Evolutionary conservation across 92 coral and sea anemone species (phyloP).

Genomic region (Zoanthus sociatus): DNA sequence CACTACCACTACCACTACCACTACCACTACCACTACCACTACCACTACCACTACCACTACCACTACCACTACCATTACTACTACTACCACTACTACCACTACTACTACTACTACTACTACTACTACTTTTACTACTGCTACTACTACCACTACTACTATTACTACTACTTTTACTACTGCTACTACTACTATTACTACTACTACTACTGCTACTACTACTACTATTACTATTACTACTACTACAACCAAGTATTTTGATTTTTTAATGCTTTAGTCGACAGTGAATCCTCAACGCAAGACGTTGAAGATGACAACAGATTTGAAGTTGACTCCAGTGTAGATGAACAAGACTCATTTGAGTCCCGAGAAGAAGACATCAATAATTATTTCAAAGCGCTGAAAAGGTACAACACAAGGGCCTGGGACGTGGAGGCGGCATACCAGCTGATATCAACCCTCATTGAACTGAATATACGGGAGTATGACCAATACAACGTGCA

Average conservation of each 20-base stretch:
- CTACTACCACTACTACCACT: not conserved
- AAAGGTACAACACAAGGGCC: constrained; percentile 52
- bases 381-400: constrained; percentile 12
- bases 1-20: not conserved
- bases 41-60: not conserved
- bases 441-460: constrained; percentile 68
- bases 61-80: not conserved
- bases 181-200: not conserved
- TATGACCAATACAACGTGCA: constrained; percentile 82
- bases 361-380: constrained; percentile 36
- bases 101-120: not conserved
- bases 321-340: not conserved
- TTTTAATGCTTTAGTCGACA: not conserved
- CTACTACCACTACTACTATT: not conserved
- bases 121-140: not conserved
- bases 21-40: not conserved
- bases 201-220: not conserved
- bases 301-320: not conserved
- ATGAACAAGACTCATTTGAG: constrained; percentile 32
- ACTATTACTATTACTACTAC: not conserved
- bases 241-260: too few relatives aligned
- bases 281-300: not conserved
- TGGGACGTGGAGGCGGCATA: constrained; percentile 78
- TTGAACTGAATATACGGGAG: constrained; percentile 67
- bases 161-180: not conserved